Percentiles rank a stretch among this genome's conserved stretches.
Evolutionary conservation across 2,113 vertebrate species (phyloP).

Genomic region (Planiliza haematocheilus): DNA sequence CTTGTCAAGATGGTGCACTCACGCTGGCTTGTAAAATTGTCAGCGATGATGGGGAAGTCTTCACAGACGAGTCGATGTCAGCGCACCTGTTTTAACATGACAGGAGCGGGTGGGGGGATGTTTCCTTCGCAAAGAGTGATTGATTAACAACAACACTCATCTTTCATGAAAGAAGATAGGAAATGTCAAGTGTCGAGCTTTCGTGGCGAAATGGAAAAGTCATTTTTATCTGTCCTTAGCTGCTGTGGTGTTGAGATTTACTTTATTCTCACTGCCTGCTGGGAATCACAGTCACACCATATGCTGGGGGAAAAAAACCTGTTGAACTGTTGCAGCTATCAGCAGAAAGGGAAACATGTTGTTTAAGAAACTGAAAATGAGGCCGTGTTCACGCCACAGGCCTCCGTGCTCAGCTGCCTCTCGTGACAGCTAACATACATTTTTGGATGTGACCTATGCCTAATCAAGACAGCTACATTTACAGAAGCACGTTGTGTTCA

Average conservation of each 20-base stretch:
- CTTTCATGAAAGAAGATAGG: neutral
- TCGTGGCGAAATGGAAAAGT: constrained; percentile 13
- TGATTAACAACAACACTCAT: constrained; percentile 35
- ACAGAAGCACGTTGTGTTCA: too few species aligned
- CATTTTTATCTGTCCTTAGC: constrained; percentile 11
- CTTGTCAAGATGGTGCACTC: constrained; percentile 9
- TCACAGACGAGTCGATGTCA: constrained; percentile 26
- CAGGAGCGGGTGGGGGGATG: constrained; percentile 16
- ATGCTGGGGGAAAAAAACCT: constrained; percentile 59
- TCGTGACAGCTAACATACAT: neutral
- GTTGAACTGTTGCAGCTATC: constrained; percentile 48
- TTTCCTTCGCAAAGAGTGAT: constrained; percentile 11
- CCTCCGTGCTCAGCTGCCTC: constrained; percentile 1
- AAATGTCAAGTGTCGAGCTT: constrained; percentile 1
- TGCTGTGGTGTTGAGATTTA: neutral
- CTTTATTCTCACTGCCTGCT: constrained; percentile 27
- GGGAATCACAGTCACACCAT: constrained; percentile 48
- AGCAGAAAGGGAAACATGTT: constrained; percentile 52
- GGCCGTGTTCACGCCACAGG: constrained; percentile 13
- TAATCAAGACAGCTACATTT: neutral
- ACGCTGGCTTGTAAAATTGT: neutral
- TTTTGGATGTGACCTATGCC: neutral
- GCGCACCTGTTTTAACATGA: constrained; percentile 20
- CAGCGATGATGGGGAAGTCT: constrained; percentile 24
- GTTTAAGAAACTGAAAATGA: constrained; percentile 33